Conservation (phyloP, 2,113 vertebrate species). For the Ameiurus melas region DNA sequence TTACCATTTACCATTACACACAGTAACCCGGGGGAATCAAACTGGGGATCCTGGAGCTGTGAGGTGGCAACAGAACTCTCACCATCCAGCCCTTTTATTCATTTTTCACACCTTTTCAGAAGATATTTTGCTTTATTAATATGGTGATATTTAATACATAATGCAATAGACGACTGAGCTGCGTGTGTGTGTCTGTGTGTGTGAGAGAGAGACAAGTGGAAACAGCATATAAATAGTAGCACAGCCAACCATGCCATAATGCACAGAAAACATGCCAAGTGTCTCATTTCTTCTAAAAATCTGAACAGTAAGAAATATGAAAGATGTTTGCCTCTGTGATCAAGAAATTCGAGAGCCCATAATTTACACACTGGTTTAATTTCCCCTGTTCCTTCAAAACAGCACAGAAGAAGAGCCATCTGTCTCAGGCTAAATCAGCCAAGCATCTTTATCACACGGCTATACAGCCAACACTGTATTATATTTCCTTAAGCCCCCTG, state of each 20-base stretch:
- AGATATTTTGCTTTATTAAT: neutral
- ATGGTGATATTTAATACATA: neutral
- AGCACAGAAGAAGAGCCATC: constrained; percentile 26
- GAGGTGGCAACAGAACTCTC: neutral
- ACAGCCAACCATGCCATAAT: neutral
- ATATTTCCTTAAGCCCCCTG: neutral
- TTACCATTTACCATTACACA: too few relatives aligned
- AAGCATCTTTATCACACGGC: constrained; percentile 19
- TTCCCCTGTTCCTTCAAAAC: constrained; percentile 35
- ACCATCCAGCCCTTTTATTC: neutral
- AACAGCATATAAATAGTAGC: neutral
- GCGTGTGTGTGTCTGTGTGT: neutral
- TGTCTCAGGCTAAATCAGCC: constrained; percentile 19
- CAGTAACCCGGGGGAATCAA: neutral
- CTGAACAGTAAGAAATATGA: neutral
- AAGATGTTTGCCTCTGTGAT: neutral
- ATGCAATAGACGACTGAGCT: neutral
- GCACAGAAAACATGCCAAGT: neutral
- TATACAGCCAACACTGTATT: neutral
- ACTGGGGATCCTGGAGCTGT: neutral
- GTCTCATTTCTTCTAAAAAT: neutral
- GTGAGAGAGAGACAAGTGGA: neutral
- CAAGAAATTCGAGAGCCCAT: neutral
- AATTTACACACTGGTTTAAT: neutral
- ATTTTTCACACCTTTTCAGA: neutral